Evolutionary conservation across 2,113 vertebrate genomes (phyloP), one percentile per base, ranked within the genome.

Genomic region (Leiothrix lutea): DNA sequence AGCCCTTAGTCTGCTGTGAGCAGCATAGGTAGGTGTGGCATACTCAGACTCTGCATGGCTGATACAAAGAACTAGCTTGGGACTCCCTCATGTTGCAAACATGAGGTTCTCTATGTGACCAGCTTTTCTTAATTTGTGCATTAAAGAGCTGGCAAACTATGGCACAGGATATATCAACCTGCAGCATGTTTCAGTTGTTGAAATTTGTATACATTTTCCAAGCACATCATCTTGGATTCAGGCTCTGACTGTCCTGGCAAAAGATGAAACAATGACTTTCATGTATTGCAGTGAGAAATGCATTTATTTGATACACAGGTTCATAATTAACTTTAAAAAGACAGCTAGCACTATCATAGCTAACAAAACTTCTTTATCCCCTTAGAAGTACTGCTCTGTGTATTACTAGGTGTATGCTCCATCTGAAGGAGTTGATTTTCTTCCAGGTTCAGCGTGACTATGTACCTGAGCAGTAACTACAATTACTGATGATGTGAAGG

Each of bases 301-400:
- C 90, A 77, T 94, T 96, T 96, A 96, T 96, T 95, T 97, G 26
- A 66, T 94, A 93, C 65, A 92, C 5, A 23, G 83, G 35, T 64
- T 93, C 36, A 92, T 87, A 33, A 70, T 85, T 61, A 35, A 60
- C 45, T 62, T 95, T 62, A 86, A 88, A 95, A 94, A 82, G 80
- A 85, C 83, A 80, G 77, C 36, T 40, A 71, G 58, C 35, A 31
- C 40, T 85, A 70, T 71, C 31, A 28, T 57, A 31, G 66, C 88
- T 92, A 96, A 86, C 53, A 78, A 89, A 74, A 80, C 33, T 15
- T 57, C 61, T 92, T 85, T 75, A 65, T 56, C 87, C 83, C 60
- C 60, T 86, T 81, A 36, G 58, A 93, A 96, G 75, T 79, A 86
- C 36, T 80, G 64, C 70, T 60, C 81, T 79, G 71, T 71, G 50